phyloP scores from a whole-genome alignment of 1,140 invertebrate genomes.

The Ruditapes philippinarum region DNA sequence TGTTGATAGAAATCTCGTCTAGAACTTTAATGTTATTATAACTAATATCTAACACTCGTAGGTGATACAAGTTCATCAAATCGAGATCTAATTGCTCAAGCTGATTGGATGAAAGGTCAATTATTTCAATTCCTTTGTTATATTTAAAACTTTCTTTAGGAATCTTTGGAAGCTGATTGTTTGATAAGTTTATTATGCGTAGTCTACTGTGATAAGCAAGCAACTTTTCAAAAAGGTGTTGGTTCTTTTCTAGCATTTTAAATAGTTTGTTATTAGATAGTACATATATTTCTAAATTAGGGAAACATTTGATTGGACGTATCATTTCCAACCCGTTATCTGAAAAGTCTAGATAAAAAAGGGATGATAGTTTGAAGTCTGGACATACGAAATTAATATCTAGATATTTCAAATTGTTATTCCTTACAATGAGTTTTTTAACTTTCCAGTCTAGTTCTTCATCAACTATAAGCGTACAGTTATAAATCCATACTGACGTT shows the following conservation, averaged over 20 bases:
- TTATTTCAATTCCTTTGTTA: background rate
- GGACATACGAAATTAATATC: background rate
- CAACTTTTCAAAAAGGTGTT: background rate
- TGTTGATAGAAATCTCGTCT: background rate
- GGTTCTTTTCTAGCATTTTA: too few relatives aligned
- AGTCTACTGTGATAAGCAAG: background rate
- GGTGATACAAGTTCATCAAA: background rate
- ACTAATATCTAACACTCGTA: background rate
- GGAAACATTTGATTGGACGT: too few relatives aligned
- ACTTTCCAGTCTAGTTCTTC: background rate
- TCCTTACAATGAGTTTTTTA: background rate
- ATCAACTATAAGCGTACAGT: background rate
- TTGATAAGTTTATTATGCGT: background rate
- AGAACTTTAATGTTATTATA: background rate
- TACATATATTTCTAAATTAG: too few relatives aligned
- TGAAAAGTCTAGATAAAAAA: too few relatives aligned
- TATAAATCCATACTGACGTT: background rate
- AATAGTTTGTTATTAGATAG: too few relatives aligned
- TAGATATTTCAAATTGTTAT: constrained; percentile 5
- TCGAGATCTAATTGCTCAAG: background rate
- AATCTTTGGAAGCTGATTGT: background rate
- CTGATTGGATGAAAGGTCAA: background rate
- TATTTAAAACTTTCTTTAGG: background rate
- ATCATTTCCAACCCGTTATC: too few relatives aligned
- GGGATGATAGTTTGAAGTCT: background rate